Percentiles rank a stretch among this genome's conserved stretches.
phyloP scores from a whole-genome alignment of 2,797 vertebrate species.

The Lepus oiostolus region DNA sequence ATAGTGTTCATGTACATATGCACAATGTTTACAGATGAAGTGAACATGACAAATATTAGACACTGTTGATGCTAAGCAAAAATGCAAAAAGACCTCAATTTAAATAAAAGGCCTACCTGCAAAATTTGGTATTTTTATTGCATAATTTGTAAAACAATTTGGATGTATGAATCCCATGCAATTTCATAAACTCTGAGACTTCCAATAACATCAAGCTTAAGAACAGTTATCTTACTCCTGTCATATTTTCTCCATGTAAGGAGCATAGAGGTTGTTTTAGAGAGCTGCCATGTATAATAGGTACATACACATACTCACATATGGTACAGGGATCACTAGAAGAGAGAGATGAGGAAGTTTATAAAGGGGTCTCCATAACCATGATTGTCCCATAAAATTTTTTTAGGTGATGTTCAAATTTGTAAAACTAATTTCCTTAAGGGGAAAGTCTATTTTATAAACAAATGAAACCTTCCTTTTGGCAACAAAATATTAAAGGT shows the following conservation, averaged over 20 bases:
- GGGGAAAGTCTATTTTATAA: not conserved
- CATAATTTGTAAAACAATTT: not conserved
- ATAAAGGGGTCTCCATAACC: not conserved
- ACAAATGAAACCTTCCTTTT: not conserved
- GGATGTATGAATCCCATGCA: not conserved
- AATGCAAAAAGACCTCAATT: too few relatives aligned
- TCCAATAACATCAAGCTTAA: not conserved
- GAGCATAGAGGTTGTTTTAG: not conserved
- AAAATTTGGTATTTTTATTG: not conserved
- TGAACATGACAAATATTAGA: too few relatives aligned
- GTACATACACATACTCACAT: not conserved
- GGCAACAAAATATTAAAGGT: not conserved
- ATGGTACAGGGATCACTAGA: not conserved
- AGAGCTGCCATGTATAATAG: too few relatives aligned
- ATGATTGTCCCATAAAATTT: not conserved
- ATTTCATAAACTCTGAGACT: not conserved
- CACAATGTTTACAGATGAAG: too few relatives aligned
- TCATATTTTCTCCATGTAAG: not conserved
- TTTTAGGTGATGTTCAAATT: not conserved
- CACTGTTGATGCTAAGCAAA: too few relatives aligned
- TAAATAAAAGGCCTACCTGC: not conserved
- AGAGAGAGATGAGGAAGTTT: not conserved
- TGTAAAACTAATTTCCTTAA: conserved; percentile 46
- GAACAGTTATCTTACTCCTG: not conserved
- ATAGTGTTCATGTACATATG: too few relatives aligned